phyloP scores from a whole-genome alignment of 2,888 invertebrate species.

The Chrysodeixis includens region DNA sequence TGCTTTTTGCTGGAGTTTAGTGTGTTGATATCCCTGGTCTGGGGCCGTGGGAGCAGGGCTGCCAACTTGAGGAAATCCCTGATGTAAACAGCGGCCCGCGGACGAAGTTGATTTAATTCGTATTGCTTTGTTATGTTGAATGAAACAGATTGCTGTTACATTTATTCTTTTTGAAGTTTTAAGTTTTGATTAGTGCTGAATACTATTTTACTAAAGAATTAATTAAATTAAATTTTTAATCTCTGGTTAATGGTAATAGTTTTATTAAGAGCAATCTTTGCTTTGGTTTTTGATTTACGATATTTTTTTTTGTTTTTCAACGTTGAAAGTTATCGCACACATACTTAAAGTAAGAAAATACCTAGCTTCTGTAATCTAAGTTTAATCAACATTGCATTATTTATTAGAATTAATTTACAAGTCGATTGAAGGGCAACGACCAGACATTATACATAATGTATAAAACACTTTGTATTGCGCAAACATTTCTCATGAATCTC shows the following conservation, averaged over 20 bases:
- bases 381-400: background rate
- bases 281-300: too few species aligned
- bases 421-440: background rate
- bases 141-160: conserved; percentile 1
- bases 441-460: background rate
- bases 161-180: background rate
- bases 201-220: background rate
- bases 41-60: conserved; percentile 13
- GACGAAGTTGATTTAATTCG: conserved; percentile 28
- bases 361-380: too few species aligned
- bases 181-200: background rate
- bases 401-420: background rate
- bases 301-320: too few species aligned
- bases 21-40: conserved; percentile 24
- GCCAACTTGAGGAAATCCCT: conserved; percentile 33
- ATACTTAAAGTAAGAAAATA: too few species aligned
- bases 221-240: background rate
- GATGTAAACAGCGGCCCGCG: conserved; percentile 25
- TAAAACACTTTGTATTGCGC: background rate
- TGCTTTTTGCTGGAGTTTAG: conserved; percentile 35
- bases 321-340: too few species aligned
- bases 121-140: background rate
- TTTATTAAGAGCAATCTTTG: too few species aligned
- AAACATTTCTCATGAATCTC: conserved; percentile 4
- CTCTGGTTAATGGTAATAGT: too few species aligned